phyloP scores from a whole-genome alignment of 1,140 invertebrate species.

The Bombus impatiens region DNA sequence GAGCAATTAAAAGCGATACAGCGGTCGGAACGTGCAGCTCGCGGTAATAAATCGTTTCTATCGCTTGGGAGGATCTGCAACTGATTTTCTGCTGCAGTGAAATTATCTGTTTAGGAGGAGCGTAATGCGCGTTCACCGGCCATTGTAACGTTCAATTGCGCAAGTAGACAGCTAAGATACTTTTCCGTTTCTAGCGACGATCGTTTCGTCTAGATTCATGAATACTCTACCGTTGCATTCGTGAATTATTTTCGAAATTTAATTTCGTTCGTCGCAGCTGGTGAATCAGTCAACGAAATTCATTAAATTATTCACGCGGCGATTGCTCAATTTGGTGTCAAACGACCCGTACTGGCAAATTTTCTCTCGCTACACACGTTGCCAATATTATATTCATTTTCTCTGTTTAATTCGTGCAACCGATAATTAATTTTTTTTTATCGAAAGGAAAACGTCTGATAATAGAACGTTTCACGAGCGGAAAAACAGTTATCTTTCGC shows the following conservation, averaged over 20 bases:
- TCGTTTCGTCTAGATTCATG: no score
- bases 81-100: neutral
- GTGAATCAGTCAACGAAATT: neutral
- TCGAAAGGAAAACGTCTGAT: neutral
- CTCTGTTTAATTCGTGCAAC: neutral
- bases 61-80: conserved; percentile 14
- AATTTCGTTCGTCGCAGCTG: neutral
- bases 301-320: neutral
- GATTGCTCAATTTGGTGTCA: neutral
- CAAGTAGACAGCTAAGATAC: no score
- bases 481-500: neutral
- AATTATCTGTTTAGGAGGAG: neutral
- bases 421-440: no score
- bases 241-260: neutral
- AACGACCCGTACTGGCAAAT: neutral
- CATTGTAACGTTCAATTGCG: neutral
- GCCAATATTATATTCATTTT: no score
- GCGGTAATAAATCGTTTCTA: conserved; percentile 29
- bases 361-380: neutral
- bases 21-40: neutral
- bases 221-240: neutral
- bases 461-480: neutral
- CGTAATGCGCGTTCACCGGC: neutral
- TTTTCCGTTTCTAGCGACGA: neutral
- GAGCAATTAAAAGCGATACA: conserved; percentile 19